phyloP scores from a whole-genome alignment of 2,888 invertebrate genomes.

The Eilema griseolum region DNA sequence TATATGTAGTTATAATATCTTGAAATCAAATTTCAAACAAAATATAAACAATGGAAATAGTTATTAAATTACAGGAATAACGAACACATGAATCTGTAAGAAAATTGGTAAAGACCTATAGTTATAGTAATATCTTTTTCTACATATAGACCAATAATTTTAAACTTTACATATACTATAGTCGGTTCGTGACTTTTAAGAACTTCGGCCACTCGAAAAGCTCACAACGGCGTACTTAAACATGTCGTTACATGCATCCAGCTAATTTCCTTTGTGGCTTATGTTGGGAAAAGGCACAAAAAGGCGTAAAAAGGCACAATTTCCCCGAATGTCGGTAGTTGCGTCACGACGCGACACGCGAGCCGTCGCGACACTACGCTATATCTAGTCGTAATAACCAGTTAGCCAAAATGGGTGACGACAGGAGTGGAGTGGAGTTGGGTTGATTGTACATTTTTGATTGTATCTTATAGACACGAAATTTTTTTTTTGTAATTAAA shows the following conservation, averaged over 20 bases:
- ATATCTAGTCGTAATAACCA: conserved; percentile 58
- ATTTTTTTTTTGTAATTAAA: too few species aligned
- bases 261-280: conserved; percentile 46
- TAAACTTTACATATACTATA: not conserved
- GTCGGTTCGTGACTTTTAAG: not conserved
- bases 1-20: too few species aligned
- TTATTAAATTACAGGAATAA: too few species aligned
- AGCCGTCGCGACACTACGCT: conserved; percentile 49
- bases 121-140: too few species aligned
- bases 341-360: conserved; percentile 46
- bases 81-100: too few species aligned
- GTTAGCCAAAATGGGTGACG: conserved; percentile 59
- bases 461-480: too few species aligned
- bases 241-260: conserved; percentile 16
- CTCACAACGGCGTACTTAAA: conserved; percentile 21
- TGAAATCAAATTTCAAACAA: too few species aligned
- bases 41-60: too few species aligned
- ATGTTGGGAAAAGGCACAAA: conserved; percentile 15
- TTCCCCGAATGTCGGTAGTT: conserved; percentile 55
- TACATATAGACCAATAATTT: not conserved
- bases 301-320: conserved; percentile 54
- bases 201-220: not conserved
- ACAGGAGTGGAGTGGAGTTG: conserved; percentile 43
- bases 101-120: too few species aligned
- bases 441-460: not conserved